Evolutionary conservation across 2,113 vertebrate species (phyloP), one percentile per base, ranked within the genome.

Genomic region (Salvelinus namaycush): DNA sequence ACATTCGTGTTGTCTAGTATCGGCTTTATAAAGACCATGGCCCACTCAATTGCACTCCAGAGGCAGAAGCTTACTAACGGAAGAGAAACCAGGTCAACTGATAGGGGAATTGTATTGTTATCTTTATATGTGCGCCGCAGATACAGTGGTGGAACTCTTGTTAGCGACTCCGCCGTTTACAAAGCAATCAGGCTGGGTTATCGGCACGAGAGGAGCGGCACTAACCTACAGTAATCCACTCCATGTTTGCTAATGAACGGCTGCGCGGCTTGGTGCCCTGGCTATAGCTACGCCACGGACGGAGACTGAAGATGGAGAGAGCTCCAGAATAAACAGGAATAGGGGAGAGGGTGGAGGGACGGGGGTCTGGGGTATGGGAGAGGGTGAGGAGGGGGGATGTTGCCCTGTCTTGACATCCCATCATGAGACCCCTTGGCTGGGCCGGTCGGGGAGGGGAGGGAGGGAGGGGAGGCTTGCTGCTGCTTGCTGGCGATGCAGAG

Each of bases 41-140:
- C 79, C 54, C 81, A 86, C 85, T 87, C 88, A 89, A 89, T 86
- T 86, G 89, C 85, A 78, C 85, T 87, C 88, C 27, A 76, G 86
- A 83, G 89, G 88, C 84, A 72, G 79, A 27, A 31, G 83, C 83
- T 74, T 34, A 84, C 85, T 88, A 87, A 82, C 86, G 76, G 84
- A 83, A 84, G 88, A 87, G 84, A 89, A 90, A 90, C 79, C 91
- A 86, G 89, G 91, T 91, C 90, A 90, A 80, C 81, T 79, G 86
- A 84, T 84, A 73, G 85, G 89, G 88, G 90, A 89, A 86, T 87
- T 76, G 87, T 79, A 85, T 71, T 70, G 85, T 89, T 87, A 87
- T 90, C 85, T 89, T 83, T 84, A 85, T 82, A 83, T 84, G 86
- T 80, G 87, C 75, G 81, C 79, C 76, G 84, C 85, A 86, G 81